Conservation (phyloP, 1,140 invertebrate species). For the Berghia stephanieae region DNA sequence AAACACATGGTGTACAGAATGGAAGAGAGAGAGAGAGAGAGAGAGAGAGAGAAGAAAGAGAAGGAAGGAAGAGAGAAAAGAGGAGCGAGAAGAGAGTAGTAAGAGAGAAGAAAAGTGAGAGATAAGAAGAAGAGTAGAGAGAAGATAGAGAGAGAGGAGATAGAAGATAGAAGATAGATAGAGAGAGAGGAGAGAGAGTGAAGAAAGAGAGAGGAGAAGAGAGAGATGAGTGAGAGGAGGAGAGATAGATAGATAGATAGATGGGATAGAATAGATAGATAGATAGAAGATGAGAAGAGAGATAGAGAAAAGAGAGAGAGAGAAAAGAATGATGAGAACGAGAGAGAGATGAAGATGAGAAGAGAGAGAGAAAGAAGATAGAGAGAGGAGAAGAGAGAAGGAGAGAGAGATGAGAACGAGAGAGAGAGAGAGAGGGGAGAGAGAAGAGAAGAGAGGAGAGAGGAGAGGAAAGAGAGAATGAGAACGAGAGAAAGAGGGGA, state of each 20-base stretch:
- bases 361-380: background rate
- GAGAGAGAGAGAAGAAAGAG: slow-evolving; percentile 8
- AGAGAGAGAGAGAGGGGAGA: background rate
- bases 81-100: background rate
- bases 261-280: background rate
- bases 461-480: background rate
- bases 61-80: background rate
- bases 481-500: background rate
- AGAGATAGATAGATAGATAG: background rate
- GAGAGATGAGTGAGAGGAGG: background rate
- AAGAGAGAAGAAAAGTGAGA: too few relatives aligned
- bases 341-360: background rate
- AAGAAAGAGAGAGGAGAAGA: background rate
- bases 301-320: background rate
- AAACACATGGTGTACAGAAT: background rate
- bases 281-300: background rate
- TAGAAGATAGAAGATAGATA: too few relatives aligned
- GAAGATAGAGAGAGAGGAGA: too few relatives aligned
- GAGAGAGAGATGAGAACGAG: background rate
- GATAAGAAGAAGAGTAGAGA: too few relatives aligned
- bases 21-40: slow-evolving; percentile 16
- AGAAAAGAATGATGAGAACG: background rate
- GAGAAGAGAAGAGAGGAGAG: background rate
- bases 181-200: slow-evolving; percentile 15
- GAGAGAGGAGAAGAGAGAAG: background rate